Percentiles rank a stretch among this genome's conserved stretches.
phyloP scores from a whole-genome alignment of 2,888 invertebrate species.

The Neoascia interrupta region DNA sequence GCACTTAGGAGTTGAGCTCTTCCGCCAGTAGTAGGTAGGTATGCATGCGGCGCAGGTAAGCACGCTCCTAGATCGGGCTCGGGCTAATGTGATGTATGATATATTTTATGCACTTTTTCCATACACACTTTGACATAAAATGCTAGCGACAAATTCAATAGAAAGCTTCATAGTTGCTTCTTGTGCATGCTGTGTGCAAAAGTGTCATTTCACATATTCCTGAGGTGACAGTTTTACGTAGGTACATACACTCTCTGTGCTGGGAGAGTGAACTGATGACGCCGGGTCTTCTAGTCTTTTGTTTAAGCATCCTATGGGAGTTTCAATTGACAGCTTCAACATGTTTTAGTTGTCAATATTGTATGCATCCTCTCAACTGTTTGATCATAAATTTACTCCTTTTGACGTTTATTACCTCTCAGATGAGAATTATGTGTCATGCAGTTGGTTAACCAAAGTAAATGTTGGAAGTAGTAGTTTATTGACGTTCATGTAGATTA shows the following conservation, averaged over 20 bases:
- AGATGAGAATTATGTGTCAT: conserved; percentile 1
- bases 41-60: not conserved
- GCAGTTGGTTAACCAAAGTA: no score
- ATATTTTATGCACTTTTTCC: conserved; percentile 40
- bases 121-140: conserved; percentile 41
- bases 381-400: conserved; percentile 36
- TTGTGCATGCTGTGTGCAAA: not conserved
- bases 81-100: conserved; percentile 40
- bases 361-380: conserved; percentile 25
- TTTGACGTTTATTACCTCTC: conserved; percentile 41
- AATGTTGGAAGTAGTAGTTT: no score
- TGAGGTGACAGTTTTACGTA: not conserved
- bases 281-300: not conserved
- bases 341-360: conserved; percentile 32
- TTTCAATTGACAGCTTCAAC: conserved; percentile 28
- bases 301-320: conserved; percentile 1
- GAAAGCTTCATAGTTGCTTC: conserved; percentile 22
- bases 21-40: not conserved
- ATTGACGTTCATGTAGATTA: no score
- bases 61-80: not conserved
- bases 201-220: not conserved
- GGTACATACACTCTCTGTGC: not conserved
- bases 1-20: not conserved
- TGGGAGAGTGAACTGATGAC: not conserved
- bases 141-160: conserved; percentile 50